Evolutionary conservation across 2,113 vertebrate genomes (phyloP), one percentile per base, ranked within the genome.

Genomic region (Apodemus speciosus): DNA sequence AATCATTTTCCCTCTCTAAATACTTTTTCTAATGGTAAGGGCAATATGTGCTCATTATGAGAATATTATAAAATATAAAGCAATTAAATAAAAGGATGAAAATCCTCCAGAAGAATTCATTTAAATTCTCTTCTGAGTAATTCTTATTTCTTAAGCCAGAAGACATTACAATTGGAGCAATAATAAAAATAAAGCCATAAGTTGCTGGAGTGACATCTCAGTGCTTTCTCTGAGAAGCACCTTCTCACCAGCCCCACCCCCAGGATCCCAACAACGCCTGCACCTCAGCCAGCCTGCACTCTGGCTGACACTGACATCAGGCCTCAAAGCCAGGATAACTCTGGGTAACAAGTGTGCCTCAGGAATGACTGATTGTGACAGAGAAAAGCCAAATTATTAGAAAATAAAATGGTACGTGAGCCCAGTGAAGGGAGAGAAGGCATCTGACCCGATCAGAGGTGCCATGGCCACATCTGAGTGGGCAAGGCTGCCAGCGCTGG

Each of bases 41-140:
- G 91, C 40, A 95, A 94, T 53, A 87, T 20, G 83, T 66, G 56
- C 7, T 75, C 86, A 66, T 60, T 72, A 38, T 58, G 72, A 46
- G 83, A 81, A 90, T 81, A 94, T 85, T 77, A 93, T 79, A 87
- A 92, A 96, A 84, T 89, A 87, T 2, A 89, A 89, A 71, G n/a
- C 84, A 91, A 79, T 18, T 32, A 88, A 95, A 85, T 73, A 58
- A 93, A 95, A 94, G 80, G 66, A 71, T 21, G n/a, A 89, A 96
- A 90, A 38, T 32, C 66, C 13, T 94, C 38, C 62, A 91, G 69
- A 84, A 64, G 38, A 62, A 79, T 93, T 92, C 73, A 38, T 60
- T 68, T 94, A 30, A 71, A 60, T 68, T 8, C 3, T 14, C 43
- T 35, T 35, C 25, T 60, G 14, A 92, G 66, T 73, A 72, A 21